phyloP scores from a whole-genome alignment of 1,140 invertebrate genomes.

The Drosophila pseudoananassae region DNA sequence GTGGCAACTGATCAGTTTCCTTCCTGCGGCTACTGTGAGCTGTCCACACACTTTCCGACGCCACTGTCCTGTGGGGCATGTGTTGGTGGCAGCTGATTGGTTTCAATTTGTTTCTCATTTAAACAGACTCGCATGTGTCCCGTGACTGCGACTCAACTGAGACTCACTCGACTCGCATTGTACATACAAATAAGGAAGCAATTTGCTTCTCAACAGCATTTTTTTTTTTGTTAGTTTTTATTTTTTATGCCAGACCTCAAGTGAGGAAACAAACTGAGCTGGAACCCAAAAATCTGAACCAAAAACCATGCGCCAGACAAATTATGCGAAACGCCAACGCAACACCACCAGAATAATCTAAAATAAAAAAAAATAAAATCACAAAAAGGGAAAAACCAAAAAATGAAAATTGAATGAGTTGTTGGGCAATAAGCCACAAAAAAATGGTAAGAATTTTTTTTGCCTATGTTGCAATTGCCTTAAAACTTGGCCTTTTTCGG shows the following conservation, averaged over 20 bases:
- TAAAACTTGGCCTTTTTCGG: neutral
- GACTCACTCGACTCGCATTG: slow-evolving; percentile 22
- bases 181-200: slow-evolving; percentile 69
- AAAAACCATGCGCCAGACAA: slow-evolving; percentile 43
- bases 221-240: neutral
- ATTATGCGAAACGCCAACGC: slow-evolving; percentile 57
- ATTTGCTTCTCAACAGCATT: slow-evolving; percentile 52
- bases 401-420: slow-evolving; percentile 5
- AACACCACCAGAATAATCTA: slow-evolving; percentile 22
- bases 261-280: slow-evolving; percentile 2
- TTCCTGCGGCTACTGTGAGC: slow-evolving; percentile 8
- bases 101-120: slow-evolving; percentile 33
- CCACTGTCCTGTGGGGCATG: slow-evolving; percentile 24
- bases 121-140: slow-evolving; percentile 28
- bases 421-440: slow-evolving; percentile 7
- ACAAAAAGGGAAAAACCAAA: slow-evolving; percentile 15
- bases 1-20: slow-evolving; percentile 1
- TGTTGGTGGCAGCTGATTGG: slow-evolving; percentile 18
- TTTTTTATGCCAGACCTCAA: neutral
- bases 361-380: slow-evolving; percentile 1
- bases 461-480: slow-evolving; percentile 2
- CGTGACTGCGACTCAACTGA: neutral
- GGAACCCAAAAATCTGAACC: slow-evolving; percentile 22
- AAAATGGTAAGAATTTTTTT: slow-evolving; percentile 16
- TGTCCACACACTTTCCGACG: slow-evolving; percentile 8